phyloP scores from a whole-genome alignment of 2,113 vertebrate genomes.

The Phaetusa simplex region DNA sequence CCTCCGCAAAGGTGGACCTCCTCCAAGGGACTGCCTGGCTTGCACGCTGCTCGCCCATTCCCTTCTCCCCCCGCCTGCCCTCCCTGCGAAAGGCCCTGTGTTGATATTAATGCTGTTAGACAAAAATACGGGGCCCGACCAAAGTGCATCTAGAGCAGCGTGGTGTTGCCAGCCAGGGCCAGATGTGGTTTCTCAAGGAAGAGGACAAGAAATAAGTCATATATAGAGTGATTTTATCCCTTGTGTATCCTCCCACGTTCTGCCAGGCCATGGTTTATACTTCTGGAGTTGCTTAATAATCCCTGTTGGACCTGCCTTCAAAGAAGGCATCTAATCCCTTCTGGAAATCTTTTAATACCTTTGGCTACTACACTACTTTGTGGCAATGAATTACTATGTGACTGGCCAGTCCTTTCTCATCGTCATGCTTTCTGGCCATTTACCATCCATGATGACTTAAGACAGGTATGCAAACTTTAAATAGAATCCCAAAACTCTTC shows the following conservation, averaged over 20 bases:
- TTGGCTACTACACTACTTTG: not conserved
- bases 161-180: not conserved
- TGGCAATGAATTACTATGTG: not conserved
- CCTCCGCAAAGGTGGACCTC: accelerated
- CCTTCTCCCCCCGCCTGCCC: not conserved
- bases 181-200: constrained; percentile 31
- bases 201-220: not conserved
- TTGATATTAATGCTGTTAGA: not conserved
- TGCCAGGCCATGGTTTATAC: not conserved
- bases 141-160: not conserved
- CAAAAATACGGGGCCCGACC: not conserved
- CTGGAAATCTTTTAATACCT: constrained; percentile 4
- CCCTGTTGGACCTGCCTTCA: not conserved
- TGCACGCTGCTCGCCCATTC: accelerated
- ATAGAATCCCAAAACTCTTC: not conserved
- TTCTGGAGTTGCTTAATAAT: constrained; percentile 2
- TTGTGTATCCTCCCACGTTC: not conserved
- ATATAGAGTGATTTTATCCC: not conserved
- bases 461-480: not conserved
- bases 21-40: accelerated
- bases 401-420: not conserved
- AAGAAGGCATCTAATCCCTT: not conserved
- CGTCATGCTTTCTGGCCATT: not conserved
- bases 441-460: not conserved
- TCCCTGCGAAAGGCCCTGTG: not conserved